A percentile compares a stretch with the other conserved stretches of the same genome.
phyloP scores from a whole-genome alignment of 2,113 vertebrate genomes.

The Noctilio leporinus region DNA sequence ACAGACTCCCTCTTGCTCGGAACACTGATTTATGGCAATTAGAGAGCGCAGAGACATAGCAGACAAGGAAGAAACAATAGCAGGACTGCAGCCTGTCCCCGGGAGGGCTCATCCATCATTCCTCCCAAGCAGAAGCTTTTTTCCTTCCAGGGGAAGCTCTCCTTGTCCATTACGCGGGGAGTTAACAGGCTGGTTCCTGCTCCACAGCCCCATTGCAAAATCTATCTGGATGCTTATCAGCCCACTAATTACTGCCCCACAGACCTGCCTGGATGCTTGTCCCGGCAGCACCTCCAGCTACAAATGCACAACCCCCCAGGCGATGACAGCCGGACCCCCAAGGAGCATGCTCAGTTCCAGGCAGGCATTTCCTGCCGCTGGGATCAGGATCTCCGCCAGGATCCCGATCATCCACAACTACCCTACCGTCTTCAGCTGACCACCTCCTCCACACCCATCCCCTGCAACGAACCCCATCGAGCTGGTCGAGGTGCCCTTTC shows the following conservation, averaged over 20 bases:
- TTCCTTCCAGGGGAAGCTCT: background rate
- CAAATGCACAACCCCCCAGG: background rate
- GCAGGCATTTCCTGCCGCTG: background rate
- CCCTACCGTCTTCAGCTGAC: background rate
- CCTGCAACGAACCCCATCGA: rapidly evolving
- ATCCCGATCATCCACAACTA: background rate
- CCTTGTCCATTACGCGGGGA: background rate
- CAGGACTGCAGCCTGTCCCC: background rate
- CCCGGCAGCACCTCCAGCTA: background rate
- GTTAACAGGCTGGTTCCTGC: background rate
- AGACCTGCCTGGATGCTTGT: background rate
- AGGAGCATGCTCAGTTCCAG: background rate
- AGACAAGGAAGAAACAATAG: background rate
- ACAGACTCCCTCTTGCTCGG: background rate
- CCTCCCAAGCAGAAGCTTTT: background rate
- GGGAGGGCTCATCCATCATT: background rate
- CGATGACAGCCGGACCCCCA: background rate
- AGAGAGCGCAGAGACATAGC: background rate
- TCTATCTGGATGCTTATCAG: background rate
- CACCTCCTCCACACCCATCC: background rate
- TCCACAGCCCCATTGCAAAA: background rate
- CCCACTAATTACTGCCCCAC: background rate
- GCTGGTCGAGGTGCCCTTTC: background rate
- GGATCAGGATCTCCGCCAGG: background rate
- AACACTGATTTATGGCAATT: background rate